Percentiles rank a stretch among this genome's conserved stretches.
Evolutionary conservation across 2,888 invertebrate species (phyloP).

Genomic region (Matsumyia berberina): DNA sequence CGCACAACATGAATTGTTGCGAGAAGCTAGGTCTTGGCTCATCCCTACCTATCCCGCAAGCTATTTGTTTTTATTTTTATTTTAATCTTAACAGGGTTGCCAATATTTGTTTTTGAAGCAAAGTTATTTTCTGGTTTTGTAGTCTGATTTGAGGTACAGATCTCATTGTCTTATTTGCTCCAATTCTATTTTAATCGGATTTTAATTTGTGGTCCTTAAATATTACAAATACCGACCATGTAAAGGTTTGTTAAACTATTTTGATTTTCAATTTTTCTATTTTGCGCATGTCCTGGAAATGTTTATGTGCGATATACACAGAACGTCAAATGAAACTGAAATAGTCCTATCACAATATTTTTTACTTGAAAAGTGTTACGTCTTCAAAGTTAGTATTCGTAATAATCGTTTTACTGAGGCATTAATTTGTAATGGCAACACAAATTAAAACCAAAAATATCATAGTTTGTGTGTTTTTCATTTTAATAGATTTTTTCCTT

Average conservation of each 20-base stretch:
- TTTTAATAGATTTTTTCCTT: not conserved
- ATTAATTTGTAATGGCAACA: too few species aligned
- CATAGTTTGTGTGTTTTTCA: not conserved
- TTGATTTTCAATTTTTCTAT: not conserved
- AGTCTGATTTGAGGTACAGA: too few species aligned
- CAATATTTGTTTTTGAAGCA: too few species aligned
- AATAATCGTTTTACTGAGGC: not conserved
- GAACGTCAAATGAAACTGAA: conserved; percentile 22
- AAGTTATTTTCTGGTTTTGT: too few species aligned
- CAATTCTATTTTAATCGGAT: not conserved
- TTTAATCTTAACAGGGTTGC: too few species aligned
- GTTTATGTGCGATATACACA: conserved; percentile 46
- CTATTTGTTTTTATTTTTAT: too few species aligned
- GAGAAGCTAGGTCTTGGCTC: too few species aligned
- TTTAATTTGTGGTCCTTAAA: not conserved
- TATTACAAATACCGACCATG: conserved; percentile 8
- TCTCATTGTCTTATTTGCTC: too few species aligned
- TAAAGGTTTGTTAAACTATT: conserved; percentile 17
- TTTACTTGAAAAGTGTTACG: not conserved
- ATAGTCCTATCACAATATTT: not conserved
- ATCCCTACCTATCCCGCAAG: too few species aligned
- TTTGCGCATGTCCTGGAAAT: conserved; percentile 38
- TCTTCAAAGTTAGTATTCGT: not conserved
- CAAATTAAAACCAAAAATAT: not conserved
- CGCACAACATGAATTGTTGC: too few species aligned